Conservation (phyloP, 2,888 invertebrate genomes). For the Cactoblastis cactorum region DNA sequence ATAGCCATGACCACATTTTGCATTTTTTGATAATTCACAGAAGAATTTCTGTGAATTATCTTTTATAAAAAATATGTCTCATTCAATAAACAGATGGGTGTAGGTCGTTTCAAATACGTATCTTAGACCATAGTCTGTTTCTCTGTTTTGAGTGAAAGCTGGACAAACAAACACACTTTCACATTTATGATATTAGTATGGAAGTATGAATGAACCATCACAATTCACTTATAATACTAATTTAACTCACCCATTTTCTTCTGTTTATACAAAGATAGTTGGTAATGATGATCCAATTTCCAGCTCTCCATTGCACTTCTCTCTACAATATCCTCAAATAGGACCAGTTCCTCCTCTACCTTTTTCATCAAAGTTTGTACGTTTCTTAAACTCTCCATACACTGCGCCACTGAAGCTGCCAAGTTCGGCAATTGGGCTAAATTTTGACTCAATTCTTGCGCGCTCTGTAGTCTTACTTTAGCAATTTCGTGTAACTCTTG, state of each 20-base stretch:
- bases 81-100: too few species aligned
- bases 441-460: constrained; percentile 55
- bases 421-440: constrained; percentile 56
- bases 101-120: too few species aligned
- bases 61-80: too few species aligned
- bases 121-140: too few species aligned
- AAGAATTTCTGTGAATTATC: too few species aligned
- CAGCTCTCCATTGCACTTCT: constrained; percentile 84
- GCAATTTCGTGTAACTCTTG: constrained; percentile 53
- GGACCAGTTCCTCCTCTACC: constrained; percentile 82
- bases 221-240: too few species aligned
- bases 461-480: constrained; percentile 49
- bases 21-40: too few species aligned
- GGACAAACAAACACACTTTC: too few species aligned
- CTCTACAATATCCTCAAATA: constrained; percentile 84
- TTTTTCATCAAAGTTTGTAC: constrained; percentile 80
- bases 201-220: too few species aligned
- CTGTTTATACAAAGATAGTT: constrained; percentile 84
- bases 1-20: too few species aligned
- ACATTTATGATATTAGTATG: too few species aligned
- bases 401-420: constrained; percentile 69
- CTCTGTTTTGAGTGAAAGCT: too few species aligned
- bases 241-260: constrained; percentile 83
- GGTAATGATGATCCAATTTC: constrained; percentile 85
- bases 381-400: constrained; percentile 68